A percentile compares a stretch with the other conserved stretches of the same genome.
Conservation (phyloP, 2,113 vertebrate genomes). For the Pteruthius melanotis region DNA sequence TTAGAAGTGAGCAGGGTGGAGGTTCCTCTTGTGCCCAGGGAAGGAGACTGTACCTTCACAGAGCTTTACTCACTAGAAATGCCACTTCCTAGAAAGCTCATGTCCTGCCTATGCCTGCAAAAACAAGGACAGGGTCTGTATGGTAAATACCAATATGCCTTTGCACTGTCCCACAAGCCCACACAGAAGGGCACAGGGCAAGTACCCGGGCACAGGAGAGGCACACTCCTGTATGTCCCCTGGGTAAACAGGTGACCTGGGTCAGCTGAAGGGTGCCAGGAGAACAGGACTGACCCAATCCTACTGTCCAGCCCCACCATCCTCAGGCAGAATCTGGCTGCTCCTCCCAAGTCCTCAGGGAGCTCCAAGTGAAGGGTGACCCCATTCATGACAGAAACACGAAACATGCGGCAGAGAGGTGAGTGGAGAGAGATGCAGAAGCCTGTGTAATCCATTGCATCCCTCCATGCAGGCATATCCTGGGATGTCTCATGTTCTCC, state of each 20-base stretch:
- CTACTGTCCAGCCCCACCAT: not conserved
- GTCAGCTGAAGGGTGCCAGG: not conserved
- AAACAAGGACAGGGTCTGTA: accelerated
- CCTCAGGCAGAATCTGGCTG: not conserved
- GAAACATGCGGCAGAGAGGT: not conserved
- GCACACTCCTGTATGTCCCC: not conserved
- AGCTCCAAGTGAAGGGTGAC: not conserved
- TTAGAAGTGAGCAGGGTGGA: not conserved
- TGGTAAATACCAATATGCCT: not conserved
- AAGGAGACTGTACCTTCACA: not conserved
- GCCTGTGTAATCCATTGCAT: not conserved
- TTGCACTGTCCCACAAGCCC: accelerated
- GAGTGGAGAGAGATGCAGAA: not conserved
- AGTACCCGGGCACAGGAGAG: not conserved
- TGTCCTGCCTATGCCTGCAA: not conserved
- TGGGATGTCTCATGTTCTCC: not conserved
- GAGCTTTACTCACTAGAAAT: not conserved
- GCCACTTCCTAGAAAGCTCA: not conserved
- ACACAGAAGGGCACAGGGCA: not conserved
- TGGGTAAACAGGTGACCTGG: not conserved
- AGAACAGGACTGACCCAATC: not conserved
- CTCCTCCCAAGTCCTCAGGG: not conserved
- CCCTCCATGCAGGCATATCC: not conserved
- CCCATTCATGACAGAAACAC: not conserved
- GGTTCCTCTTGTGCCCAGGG: not conserved